These are phyloP conservation scores for Calameuta filiformis DNA, from an alignment of 2,888 invertebrate species.

Conservation along the genomic window DNA sequence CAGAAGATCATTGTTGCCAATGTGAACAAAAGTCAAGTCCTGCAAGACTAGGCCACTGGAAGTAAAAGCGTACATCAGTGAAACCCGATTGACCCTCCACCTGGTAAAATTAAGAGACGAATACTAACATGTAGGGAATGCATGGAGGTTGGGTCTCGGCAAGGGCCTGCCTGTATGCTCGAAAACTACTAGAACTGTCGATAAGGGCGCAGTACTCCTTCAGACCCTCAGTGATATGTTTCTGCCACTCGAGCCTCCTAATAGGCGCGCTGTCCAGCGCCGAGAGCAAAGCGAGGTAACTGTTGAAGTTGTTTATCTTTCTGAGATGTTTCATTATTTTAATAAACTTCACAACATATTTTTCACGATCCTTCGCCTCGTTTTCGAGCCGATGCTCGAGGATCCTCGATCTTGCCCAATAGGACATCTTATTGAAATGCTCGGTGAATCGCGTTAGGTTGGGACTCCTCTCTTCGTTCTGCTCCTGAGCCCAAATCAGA, in stretches of 20 bases:
- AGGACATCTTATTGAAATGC: conserved; percentile 99
- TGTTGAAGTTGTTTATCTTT: conserved; percentile 98
- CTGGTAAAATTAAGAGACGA: not conserved
- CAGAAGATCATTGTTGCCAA: conserved; percentile 93
- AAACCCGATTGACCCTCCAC: conserved; percentile 5
- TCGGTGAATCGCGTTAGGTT: conserved; percentile 97
- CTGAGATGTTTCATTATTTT: conserved; percentile 98
- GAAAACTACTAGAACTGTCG: conserved; percentile 97
- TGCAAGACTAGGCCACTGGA: conserved; percentile 95
- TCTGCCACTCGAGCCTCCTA: conserved; percentile 92
- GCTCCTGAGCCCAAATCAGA: conserved; percentile 96
- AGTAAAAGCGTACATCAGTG: conserved; percentile 34
- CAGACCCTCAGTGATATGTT: conserved; percentile 89
- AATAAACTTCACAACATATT: conserved; percentile 93
- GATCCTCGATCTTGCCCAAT: conserved; percentile 96
- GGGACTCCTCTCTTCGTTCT: conserved; percentile 96
- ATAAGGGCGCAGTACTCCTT: conserved; percentile 96
- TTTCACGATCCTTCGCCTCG: conserved; percentile 95
- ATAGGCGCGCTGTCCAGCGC: conserved; percentile 97
- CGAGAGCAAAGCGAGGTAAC: conserved; percentile 94
- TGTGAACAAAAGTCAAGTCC: conserved; percentile 98
- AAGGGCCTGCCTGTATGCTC: conserved; percentile 94
- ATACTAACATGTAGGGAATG: conserved; percentile 96
- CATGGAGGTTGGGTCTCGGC: conserved; percentile 97
- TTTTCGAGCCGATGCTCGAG: conserved; percentile 76